Evolutionary conservation across 2,113 vertebrate species (phyloP).

Genomic region (Lophochroa leadbeateri): DNA sequence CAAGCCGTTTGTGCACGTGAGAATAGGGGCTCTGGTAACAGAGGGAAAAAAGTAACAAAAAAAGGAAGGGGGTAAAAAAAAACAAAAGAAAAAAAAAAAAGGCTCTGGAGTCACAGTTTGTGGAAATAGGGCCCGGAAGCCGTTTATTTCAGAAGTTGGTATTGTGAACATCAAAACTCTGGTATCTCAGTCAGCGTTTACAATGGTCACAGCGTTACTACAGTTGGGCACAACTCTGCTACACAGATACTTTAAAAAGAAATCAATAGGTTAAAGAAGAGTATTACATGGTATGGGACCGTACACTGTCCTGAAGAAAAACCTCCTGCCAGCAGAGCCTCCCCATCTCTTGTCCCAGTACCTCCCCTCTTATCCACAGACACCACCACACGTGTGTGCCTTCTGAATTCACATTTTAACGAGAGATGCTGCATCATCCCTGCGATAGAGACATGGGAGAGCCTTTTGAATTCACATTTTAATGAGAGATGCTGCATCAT

Average conservation of each 20-base stretch:
- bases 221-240: conserved; percentile 59
- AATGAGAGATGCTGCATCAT: not conserved
- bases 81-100: conserved; percentile 60
- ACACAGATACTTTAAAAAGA: conserved; percentile 33
- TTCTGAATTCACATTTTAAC: not conserved
- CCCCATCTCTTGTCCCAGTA: not conserved
- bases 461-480: not conserved
- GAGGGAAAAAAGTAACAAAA: not conserved
- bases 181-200: conserved; percentile 44
- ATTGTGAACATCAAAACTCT: conserved; percentile 24
- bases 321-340: conserved; percentile 21
- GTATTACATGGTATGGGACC: not conserved
- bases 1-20: not conserved
- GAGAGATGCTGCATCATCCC: not conserved
- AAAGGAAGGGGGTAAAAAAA: not conserved
- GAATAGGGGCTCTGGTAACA: not conserved
- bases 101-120: conserved; percentile 61
- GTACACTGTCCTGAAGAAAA: conserved; percentile 50
- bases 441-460: not conserved
- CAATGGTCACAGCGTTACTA: conserved; percentile 59
- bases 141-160: conserved; percentile 77
- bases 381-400: rapidly evolving
- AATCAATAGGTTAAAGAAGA: conserved; percentile 31
- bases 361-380: not conserved
- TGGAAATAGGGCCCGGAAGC: conserved; percentile 63